These are phyloP conservation scores for Lepidocolaptes lacrymiger DNA, from an alignment of 2,797 vertebrate genomes.

Conservation along the genomic window DNA sequence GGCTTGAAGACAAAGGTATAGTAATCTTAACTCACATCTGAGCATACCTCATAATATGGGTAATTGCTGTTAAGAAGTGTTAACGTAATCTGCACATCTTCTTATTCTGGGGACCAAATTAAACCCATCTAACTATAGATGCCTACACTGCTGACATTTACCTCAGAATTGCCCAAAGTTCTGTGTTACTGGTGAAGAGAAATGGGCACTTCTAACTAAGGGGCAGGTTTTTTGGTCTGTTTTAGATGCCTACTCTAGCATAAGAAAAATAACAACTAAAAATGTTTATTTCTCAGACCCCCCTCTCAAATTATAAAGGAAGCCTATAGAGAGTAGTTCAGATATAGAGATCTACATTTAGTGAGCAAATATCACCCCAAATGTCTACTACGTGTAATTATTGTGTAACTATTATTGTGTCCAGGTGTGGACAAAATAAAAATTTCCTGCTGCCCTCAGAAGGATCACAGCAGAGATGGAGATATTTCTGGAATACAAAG, in stretches of 20 bases:
- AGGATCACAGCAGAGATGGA: not conserved
- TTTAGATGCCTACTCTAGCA: not conserved
- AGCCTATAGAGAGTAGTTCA: not conserved
- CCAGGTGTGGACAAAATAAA: not conserved
- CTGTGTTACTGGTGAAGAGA: not conserved
- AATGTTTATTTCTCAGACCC: not conserved
- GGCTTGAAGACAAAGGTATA: not conserved
- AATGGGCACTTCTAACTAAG: not conserved
- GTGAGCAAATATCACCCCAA: not conserved
- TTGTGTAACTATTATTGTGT: not conserved
- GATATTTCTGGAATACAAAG: not conserved
- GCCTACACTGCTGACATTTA: not conserved
- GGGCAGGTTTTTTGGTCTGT: not conserved
- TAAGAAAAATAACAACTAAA: not conserved
- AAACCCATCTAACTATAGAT: not conserved
- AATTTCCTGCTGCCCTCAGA: not conserved
- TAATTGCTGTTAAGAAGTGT: not conserved
- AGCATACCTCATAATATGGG: not conserved
- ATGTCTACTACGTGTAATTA: not conserved
- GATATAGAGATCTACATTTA: not conserved
- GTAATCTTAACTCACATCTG: not conserved
- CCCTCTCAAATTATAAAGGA: not conserved
- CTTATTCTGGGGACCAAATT: not conserved
- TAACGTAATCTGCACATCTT: constrained; percentile 1
- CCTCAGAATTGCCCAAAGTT: not conserved